Evolutionary conservation across 1,140 invertebrate species (phyloP), one percentile per base, ranked within the genome.

Genomic region (Philopotamus ludificatus): DNA sequence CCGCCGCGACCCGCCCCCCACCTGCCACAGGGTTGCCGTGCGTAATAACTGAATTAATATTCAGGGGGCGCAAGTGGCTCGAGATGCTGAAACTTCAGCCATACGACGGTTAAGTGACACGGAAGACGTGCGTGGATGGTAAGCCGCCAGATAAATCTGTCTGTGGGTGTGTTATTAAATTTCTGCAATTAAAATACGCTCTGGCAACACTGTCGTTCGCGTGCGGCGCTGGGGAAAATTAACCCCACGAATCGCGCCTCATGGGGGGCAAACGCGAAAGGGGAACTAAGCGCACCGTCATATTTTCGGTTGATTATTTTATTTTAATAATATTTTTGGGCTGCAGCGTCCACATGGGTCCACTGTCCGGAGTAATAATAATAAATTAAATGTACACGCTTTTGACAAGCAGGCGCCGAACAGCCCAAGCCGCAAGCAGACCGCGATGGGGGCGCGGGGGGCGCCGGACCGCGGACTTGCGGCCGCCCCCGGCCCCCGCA

Each of bases 11-110:
- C 28, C 59, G 44, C 8, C 8, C 8, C 26, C 28, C n/a, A 9
- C 10, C 22, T 15, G 16, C 18, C 7, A 16, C 50, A 50, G 59
- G 59, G 59, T 50, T 62, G 49, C 23, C 41, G 44, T 53, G 61
- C 51, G 51, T 63, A 63, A 63, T 63, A 63, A 54, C 61, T 55
- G 61, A 63, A 63, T 63, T 63, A 54, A 54, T 63, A 53, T 54
- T 54, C 50, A 63, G 41, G 20, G 12, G 15, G 21, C 16, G 42
- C 7, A 45, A 1, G 39, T 47, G 44, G 10, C 44, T 15, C 44
- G 44, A 47, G 44, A 47, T 47, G 44, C 44, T 47, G 10, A 47
- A 47, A 20, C 44, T 47, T 47, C 4, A 47, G 18, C 44, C 44
- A 20, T 47, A 34, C 28, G 28, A 4, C 12, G 12, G 28, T 34